Base-by-base conservation (phyloP, 2,888 invertebrate genomes). In the Agrypnus murinus region DNA sequence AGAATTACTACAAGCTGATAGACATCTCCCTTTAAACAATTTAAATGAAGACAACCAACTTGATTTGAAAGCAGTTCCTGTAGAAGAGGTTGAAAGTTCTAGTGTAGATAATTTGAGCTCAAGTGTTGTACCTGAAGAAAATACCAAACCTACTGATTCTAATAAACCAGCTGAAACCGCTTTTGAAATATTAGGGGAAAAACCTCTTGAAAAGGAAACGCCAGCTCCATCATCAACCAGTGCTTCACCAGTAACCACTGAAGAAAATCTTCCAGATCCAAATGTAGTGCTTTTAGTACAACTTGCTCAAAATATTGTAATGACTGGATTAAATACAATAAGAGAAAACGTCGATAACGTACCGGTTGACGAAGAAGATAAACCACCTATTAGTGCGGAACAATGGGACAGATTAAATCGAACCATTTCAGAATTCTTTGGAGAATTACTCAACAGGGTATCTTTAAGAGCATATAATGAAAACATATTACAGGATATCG, bases 1-100 rank as follows among this genome's bases (percentile, higher is more conserved):
- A 63, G 78, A 81, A 71, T 19, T 76, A 43, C 38, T 55, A 9
- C 72, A 78, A 62, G 75, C 73, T 2, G 40, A 65, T 6, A 75
- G 75, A 38, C 57, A 74, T 65, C 17, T 74, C 14, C 75, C 75
- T 10, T 48, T 34, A 4, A 17, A 14, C n/a, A 34, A 34, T 48
- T 2, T 3, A 5, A 7, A 32, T 36, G 6, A 32, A 14, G 43
- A 68, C 32, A 10, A 2, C 2, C 19, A 2, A 19, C 9, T 10
- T 3, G 40, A 32, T 38, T 43, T 55, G 34, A 43, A 50, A 45
- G 34, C 34, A 19, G 45, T 32, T 14, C n/a, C 40, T 31, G 53
- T 43, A 7, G 32, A 31, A 46, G n/a, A n/a, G n/a, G 25, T 5
- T 25, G 62, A 62, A 0, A 48, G 48, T 12, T 14, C 38, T 8